A percentile compares a stretch with the other conserved stretches of the same genome.
These are phyloP conservation scores for Oedothorax gibbosus DNA, from an alignment of 1,140 invertebrate genomes.

Conservation along the genomic window DNA sequence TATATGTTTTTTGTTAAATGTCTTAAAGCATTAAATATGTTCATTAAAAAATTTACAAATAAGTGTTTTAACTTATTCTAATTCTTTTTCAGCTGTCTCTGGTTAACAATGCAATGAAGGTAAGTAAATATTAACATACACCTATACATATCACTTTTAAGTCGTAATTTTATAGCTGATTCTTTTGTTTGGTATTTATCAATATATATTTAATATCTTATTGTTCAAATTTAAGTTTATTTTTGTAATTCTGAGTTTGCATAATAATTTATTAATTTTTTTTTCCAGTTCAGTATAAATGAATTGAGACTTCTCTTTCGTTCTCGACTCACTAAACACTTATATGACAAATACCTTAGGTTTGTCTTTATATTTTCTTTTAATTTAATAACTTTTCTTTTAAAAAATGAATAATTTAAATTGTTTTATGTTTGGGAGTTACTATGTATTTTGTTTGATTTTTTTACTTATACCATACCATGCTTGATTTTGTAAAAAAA, in stretches of 20 bases:
- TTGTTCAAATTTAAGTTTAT: background rate
- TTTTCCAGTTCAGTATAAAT: slow-evolving; percentile 83
- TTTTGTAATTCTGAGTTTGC: background rate
- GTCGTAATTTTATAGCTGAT: slow-evolving; percentile 77
- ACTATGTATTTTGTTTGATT: no score
- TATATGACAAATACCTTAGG: slow-evolving; percentile 94
- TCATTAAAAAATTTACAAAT: no score
- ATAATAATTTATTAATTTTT: slow-evolving; percentile 61
- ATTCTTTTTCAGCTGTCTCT: slow-evolving; percentile 59
- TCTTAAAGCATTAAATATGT: no score
- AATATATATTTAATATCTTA: slow-evolving; percentile 43
- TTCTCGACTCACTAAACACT: slow-evolving; percentile 85
- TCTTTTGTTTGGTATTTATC: slow-evolving; percentile 76
- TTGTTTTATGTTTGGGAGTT: no score
- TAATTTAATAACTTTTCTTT: no score
- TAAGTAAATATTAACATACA: background rate
- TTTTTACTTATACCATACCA: no score
- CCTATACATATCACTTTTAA: background rate
- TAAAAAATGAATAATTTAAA: no score
- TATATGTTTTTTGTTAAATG: no score
- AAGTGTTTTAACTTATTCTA: background rate
- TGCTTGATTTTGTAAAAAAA: no score
- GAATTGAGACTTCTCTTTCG: slow-evolving; percentile 92
- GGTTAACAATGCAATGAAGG: slow-evolving; percentile 63
- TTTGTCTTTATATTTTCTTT: slow-evolving; percentile 71